Base-by-base conservation (phyloP, 2,113 vertebrate species). In the Leucopsar rothschildi region DNA sequence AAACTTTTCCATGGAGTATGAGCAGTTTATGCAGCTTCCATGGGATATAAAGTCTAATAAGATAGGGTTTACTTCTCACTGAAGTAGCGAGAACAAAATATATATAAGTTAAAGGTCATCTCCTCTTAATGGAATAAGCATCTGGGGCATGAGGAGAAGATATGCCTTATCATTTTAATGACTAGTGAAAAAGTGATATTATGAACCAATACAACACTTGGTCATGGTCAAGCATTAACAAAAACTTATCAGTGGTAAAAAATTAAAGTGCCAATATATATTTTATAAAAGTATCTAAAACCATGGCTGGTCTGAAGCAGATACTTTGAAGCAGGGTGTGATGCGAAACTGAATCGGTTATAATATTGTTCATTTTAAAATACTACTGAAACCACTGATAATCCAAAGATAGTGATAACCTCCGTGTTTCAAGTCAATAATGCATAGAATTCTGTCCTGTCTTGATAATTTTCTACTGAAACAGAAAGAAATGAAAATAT, bases 391-490 rank as follows among this genome's bases (percentile, higher is more conserved):
- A 40, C 17, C 3, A 17, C 22, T 59, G 18, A 37, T 89, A 81
- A 47, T 39, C 3, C 39, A 47, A 66, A 55, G 6, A 47, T 14
- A 70, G 3, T 17, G 2, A 27, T 77, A 83, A 70, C 0, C 0
- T 45, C 28, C 45, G 1, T 65, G 27, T 63, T 77, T 77, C 25
- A 88, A 66, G 35, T 63, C 73, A 86, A 25, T 13, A 50, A 11
- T 59, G 5, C 3, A 15, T 45, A 55, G 42, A 78, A 55, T 87
- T 76, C 22, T 76, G 19, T 71, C n/a, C 33, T 80, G 5, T 59
- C 23, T 50, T n/a, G 37, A 16, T 88, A 56, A 39, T 68, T 76
- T 47, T 33, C 20, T 82, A 21, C 21, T 75, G 60, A 50, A 66
- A 59, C 24, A 49, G 20, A 40, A 66, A 42, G 20, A 35, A 66